Conservation (phyloP, 1,140 invertebrate species). For the Ceratina japonica region DNA sequence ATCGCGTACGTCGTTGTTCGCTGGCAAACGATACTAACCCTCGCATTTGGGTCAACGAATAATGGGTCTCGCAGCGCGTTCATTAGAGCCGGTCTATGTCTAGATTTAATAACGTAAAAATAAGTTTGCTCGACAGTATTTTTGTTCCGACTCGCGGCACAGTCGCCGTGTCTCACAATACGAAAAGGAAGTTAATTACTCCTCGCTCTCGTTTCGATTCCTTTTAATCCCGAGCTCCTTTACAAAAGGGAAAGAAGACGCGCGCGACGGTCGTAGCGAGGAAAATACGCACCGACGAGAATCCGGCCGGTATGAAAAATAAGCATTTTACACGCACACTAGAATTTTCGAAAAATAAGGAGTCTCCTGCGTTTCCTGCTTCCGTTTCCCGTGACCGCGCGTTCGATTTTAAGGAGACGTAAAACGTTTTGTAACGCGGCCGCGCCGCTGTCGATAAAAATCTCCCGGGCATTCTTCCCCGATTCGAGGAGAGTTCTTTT, state of each 20-base stretch:
- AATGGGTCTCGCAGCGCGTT: conserved; percentile 4
- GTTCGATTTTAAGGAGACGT: neutral
- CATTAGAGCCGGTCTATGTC: conserved; percentile 13
- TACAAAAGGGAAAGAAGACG: conserved; percentile 32
- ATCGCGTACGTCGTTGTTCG: neutral
- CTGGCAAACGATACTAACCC: neutral
- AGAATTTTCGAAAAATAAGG: neutral
- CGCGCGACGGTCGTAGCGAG: conserved; percentile 15
- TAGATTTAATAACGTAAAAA: conserved; percentile 30
- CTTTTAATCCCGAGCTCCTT: conserved; percentile 24
- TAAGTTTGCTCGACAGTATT: conserved; percentile 33
- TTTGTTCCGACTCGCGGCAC: conserved; percentile 25
- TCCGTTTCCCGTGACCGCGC: neutral
- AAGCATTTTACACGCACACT: neutral
- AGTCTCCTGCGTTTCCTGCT: neutral
- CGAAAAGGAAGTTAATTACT: conserved; percentile 45
- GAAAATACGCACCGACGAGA: conserved; percentile 24
- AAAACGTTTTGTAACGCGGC: conserved; percentile 1
- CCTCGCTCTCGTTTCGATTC: conserved; percentile 39
- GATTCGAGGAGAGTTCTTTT: neutral
- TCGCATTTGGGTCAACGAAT: conserved; percentile 35
- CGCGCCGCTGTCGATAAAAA: neutral
- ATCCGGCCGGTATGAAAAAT: conserved; percentile 2
- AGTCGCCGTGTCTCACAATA: conserved; percentile 25
- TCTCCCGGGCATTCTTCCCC: neutral